phyloP scores from a whole-genome alignment of 1,140 invertebrate species.

The Parapsyche elsis region DNA sequence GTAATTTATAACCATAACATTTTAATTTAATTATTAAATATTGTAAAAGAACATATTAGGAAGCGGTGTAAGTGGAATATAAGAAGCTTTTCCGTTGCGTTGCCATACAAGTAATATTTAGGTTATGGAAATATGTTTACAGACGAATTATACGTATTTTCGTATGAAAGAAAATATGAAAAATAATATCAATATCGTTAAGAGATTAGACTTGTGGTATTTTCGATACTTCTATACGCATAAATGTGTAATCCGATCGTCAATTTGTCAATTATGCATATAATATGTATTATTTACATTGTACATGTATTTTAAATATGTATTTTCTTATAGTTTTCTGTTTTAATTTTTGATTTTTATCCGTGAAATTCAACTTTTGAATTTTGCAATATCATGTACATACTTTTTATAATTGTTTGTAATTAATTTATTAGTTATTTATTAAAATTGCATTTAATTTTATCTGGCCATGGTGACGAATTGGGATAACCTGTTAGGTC shows the following conservation, averaged over 20 bases:
- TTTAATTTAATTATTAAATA: conserved; percentile 1
- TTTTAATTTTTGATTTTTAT: too few relatives aligned
- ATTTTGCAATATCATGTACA: too few relatives aligned
- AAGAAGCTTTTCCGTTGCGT: conserved; percentile 32
- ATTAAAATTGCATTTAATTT: too few relatives aligned
- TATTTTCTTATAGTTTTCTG: too few relatives aligned
- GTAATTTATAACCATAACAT: not conserved
- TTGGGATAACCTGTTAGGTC: too few relatives aligned
- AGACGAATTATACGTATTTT: conserved; percentile 48
- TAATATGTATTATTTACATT: too few relatives aligned
- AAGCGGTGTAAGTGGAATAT: conserved; percentile 34
- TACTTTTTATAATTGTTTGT: too few relatives aligned
- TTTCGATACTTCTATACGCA: not conserved
- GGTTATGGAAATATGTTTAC: conserved; percentile 51
- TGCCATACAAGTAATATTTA: conserved; percentile 47
- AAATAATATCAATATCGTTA: conserved; percentile 45
- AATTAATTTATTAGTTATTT: too few relatives aligned
- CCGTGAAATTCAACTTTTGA: too few relatives aligned
- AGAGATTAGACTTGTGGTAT: conserved; percentile 41
- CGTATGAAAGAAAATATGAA: conserved; percentile 37
- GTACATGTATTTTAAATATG: not conserved
- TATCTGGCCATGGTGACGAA: too few relatives aligned
- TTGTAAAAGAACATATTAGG: conserved; percentile 10
- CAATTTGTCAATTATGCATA: not conserved
- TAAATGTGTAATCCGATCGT: not conserved